Base-by-base conservation (phyloP, 2,797 vertebrate genomes). In the Arctocebus calabarensis region DNA sequence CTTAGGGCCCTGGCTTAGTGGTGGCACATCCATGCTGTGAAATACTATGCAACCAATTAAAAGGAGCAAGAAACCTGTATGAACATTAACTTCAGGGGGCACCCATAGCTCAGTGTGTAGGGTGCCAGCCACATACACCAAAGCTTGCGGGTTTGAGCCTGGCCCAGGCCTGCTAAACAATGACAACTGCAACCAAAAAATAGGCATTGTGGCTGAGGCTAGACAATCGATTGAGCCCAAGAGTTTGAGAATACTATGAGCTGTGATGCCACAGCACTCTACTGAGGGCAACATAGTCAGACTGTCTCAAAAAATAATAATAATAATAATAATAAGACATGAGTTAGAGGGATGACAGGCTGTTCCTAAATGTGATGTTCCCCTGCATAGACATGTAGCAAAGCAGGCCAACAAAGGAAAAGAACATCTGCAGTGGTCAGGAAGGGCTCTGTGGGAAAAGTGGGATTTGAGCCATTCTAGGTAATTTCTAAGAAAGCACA, bases 41-140 rank as follows among this genome's bases (percentile, higher is more conserved):
- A 89, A 82, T 95, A 86, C 37, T 64, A 64, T 57, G 34, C n/a
- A 57, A 45, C 78, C 77, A 48, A 40, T 29, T 57, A 84, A 84
- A 92, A 73, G 57, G 27, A 73, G 32, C 40, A 84, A 73, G 23
- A 29, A 40, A 55, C 70, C 55, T 68, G 5, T 75, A 22, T 74
- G 22, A 43, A 59, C 48, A 48, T 62, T 34, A 62, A 74, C 55
- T 6, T 82, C 29, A 66, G 48, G 48, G 12, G 48, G 48, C 48
- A 48, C 48, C 48, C 13, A 12, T 48, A 48, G 48, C 48, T 48
- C 48, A 48, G 48, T 14, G 48, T 12, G 3, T 48, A 48, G 48
- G 48, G 48, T 48, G 48, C 48, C 48, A 3, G 13, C 48, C 48
- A 48, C 48, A 14, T 14, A 48, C 48, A 48, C 48, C 2, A 3